These are phyloP conservation scores for Acanthosepion pharaonis DNA, from an alignment of 2,888 invertebrate species.

Conservation along the genomic window DNA sequence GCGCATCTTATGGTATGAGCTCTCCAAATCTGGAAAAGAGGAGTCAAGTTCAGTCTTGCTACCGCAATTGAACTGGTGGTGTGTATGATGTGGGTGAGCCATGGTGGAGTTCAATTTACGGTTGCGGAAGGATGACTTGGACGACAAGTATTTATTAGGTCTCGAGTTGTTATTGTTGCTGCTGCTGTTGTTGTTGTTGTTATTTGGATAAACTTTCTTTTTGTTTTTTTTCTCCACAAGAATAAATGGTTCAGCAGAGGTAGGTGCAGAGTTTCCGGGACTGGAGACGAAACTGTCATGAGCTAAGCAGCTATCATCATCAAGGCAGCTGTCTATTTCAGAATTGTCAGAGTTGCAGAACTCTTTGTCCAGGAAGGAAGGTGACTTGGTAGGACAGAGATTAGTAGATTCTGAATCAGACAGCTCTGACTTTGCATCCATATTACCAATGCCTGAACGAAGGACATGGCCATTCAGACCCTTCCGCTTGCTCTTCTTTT, in stretches of 20 bases:
- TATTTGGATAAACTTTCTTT: background rate
- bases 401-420: conserved; percentile 34
- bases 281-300: conserved; percentile 25
- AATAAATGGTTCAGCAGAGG: conserved; percentile 37
- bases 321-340: conserved; percentile 36
- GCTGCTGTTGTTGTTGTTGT: background rate
- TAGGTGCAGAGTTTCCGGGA: conserved; percentile 24
- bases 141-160: conserved; percentile 3
- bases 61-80: conserved; percentile 23
- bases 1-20: conserved; percentile 24
- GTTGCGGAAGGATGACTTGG: conserved; percentile 36
- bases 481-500: conserved; percentile 33
- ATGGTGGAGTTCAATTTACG: conserved; percentile 18
- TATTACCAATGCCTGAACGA: conserved; percentile 8
- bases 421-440: conserved; percentile 23
- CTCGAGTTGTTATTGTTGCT: background rate
- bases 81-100: background rate
- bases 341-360: background rate
- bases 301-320: conserved; percentile 18
- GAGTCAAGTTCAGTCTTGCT: conserved; percentile 34
- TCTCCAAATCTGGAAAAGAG: background rate
- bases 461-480: background rate
- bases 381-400: conserved; percentile 35
- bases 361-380: conserved; percentile 37
- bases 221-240: conserved; percentile 41